Conservation (phyloP, 2,797 vertebrate species). For the Crocodylus rhombifer region DNA sequence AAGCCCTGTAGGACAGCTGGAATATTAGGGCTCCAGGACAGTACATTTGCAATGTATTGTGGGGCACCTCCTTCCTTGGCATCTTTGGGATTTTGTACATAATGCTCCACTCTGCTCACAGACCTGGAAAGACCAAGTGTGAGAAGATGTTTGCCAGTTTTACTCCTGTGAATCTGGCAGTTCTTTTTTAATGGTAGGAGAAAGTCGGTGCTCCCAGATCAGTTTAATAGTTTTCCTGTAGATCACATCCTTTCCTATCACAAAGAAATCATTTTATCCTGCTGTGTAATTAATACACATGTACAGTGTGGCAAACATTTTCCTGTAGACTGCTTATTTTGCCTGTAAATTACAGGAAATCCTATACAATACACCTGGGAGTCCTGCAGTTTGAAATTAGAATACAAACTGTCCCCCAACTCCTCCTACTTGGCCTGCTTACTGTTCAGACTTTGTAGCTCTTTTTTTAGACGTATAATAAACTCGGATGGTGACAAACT, state of each 20-base stretch:
- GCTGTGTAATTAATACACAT: conserved; percentile 85
- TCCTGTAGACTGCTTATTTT: conserved; percentile 84
- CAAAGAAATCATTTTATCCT: conserved; percentile 84
- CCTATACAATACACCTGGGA: conserved; percentile 84
- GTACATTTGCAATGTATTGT: not conserved
- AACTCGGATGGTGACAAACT: conserved; percentile 62
- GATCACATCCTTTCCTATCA: conserved; percentile 78
- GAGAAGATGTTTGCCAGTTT: conserved; percentile 50
- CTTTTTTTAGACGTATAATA: conserved; percentile 65
- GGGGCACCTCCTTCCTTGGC: rapidly evolving
- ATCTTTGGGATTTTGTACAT: not conserved
- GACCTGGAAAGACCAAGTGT: not conserved
- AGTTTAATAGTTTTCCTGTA: conserved; percentile 74
- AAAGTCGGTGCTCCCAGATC: conserved; percentile 66
- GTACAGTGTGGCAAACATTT: conserved; percentile 79
- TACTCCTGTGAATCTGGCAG: conserved; percentile 38
- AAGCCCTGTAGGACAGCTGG: rapidly evolving
- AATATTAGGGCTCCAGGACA: rapidly evolving
- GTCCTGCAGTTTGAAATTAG: conserved; percentile 82
- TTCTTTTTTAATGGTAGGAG: conserved; percentile 62
- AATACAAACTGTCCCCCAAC: conserved; percentile 78
- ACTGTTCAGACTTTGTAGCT: conserved; percentile 67
- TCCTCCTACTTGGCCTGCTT: conserved; percentile 76
- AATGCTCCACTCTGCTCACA: rapidly evolving
- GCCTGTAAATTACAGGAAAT: conserved; percentile 85